phyloP scores from a whole-genome alignment of 2,888 invertebrate species.

The Dascillus cervinus region DNA sequence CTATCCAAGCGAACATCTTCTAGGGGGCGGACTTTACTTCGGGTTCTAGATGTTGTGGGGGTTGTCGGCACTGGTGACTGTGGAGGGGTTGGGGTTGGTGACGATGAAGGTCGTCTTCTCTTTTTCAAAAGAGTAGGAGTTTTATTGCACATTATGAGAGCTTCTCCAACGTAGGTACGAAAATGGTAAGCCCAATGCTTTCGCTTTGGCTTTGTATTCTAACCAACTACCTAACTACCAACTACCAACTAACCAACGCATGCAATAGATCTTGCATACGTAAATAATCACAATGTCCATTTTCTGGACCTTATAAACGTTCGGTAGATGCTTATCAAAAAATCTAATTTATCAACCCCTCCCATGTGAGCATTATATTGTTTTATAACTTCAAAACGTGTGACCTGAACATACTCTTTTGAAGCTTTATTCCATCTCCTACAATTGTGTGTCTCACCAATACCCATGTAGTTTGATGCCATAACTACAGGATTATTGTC shows the following conservation, averaged over 20 bases:
- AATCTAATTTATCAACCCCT: conserved; percentile 25
- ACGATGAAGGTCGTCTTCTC: no score
- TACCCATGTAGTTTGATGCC: conserved; percentile 18
- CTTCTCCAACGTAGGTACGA: conserved; percentile 1
- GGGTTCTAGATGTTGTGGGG: no score
- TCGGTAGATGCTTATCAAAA: conserved; percentile 23
- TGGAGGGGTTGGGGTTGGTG: no score
- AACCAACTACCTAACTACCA: conserved; percentile 19
- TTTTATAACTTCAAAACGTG: conserved; percentile 20
- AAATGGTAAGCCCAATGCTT: conserved; percentile 5
- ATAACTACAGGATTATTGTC: conserved; percentile 17
- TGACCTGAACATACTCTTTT: conserved; percentile 18
- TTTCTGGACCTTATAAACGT: conserved; percentile 20
- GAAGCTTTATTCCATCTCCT: conserved; percentile 20
- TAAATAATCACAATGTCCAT: conserved; percentile 17
- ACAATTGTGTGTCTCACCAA: conserved; percentile 16
- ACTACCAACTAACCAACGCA: no score
- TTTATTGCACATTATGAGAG: no score
- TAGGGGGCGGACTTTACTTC: no score
- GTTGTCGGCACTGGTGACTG: no score
- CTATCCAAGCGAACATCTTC: conserved; percentile 1
- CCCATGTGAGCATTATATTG: conserved; percentile 25
- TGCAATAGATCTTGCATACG: conserved; percentile 16
- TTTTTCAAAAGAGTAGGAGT: no score
- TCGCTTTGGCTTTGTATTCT: conserved; percentile 12